Evolutionary conservation across 2,113 vertebrate genomes (phyloP).

Genomic region (Poecile atricapillus): DNA sequence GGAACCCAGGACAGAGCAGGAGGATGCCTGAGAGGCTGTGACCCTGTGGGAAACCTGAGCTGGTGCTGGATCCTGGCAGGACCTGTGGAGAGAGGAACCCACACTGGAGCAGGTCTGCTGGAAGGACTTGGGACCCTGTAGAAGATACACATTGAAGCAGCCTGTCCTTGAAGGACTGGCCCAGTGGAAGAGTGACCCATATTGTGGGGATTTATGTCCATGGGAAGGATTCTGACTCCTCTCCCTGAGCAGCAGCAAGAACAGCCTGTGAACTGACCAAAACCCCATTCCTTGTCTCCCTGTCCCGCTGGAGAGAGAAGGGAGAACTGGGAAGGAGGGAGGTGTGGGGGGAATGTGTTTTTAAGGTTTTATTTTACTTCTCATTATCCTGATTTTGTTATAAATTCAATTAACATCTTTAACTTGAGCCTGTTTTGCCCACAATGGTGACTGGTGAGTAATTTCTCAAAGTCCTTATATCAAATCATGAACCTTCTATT

Average conservation of each 20-base stretch:
- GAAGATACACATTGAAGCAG: background rate
- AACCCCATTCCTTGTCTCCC: background rate
- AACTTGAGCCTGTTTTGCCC: background rate
- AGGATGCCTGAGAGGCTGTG: background rate
- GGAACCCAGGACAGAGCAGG: background rate
- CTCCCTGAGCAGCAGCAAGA: background rate
- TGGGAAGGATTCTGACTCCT: background rate
- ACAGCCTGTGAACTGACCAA: background rate
- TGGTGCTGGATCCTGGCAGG: background rate
- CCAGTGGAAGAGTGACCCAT: background rate
- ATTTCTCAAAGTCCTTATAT: background rate
- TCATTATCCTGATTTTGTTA: background rate
- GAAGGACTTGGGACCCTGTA: background rate
- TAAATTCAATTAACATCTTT: background rate
- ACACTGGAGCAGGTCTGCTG: background rate
- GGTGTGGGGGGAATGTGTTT: background rate
- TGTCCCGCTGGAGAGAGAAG: background rate
- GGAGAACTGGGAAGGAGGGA: background rate
- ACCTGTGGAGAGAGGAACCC: background rate
- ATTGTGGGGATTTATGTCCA: rapidly evolving
- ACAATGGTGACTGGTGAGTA: background rate
- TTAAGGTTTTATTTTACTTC: background rate
- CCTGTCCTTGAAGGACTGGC: background rate
- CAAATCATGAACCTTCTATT: background rate
- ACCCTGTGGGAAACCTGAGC: background rate